Conservation (phyloP, 2,113 vertebrate species). For the Leucoraja erinaceus region DNA sequence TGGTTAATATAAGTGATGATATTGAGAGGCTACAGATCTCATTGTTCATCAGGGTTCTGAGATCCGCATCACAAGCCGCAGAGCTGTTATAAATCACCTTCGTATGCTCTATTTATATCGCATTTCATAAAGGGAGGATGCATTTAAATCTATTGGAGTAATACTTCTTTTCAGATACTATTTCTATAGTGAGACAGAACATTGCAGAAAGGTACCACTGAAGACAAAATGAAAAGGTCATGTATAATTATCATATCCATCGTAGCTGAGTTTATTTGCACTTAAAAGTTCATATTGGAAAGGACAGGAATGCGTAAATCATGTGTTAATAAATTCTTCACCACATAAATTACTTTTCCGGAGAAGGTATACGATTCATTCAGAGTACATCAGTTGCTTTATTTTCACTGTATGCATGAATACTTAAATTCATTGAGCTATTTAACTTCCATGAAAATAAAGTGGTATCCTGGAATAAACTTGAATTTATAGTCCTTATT, state of each 20-base stretch:
- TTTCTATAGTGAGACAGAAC: background rate
- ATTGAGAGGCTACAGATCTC: background rate
- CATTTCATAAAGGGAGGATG: conserved; percentile 2
- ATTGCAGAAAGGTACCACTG: background rate
- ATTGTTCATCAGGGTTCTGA: conserved; percentile 9
- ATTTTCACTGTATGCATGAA: background rate
- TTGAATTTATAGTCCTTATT: background rate
- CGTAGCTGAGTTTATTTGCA: background rate
- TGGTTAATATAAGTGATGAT: background rate
- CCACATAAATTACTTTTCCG: background rate
- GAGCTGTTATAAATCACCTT: conserved; percentile 15
- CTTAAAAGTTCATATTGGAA: background rate
- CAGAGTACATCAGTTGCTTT: background rate
- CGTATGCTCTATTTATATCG: conserved; percentile 15
- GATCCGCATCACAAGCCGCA: conserved; percentile 8
- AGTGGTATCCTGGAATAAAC: background rate
- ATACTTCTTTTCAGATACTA: conserved; percentile 21
- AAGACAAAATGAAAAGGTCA: background rate
- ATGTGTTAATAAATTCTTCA: background rate
- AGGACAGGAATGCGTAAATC: background rate
- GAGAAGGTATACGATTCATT: background rate
- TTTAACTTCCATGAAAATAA: background rate
- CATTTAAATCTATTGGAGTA: conserved; percentile 5
- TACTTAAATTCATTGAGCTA: background rate
- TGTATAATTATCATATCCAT: background rate